Evolutionary conservation across 2,113 vertebrate genomes (phyloP).

Genomic region (Laterallus jamaicensis): DNA sequence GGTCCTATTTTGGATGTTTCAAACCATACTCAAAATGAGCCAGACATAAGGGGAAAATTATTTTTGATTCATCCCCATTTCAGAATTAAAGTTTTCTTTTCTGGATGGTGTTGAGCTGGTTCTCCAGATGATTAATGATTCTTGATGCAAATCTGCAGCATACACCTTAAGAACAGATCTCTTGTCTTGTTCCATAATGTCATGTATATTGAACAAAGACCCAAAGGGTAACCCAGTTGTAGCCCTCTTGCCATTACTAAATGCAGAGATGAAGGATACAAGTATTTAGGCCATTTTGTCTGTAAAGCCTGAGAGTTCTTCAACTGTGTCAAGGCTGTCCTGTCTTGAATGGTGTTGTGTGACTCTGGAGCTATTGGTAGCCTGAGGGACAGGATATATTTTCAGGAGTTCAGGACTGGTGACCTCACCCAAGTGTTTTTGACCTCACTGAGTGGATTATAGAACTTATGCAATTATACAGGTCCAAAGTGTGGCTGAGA

Average conservation of each 20-base stretch:
- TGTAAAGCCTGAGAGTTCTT: background rate
- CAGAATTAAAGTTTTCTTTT: background rate
- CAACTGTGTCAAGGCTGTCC: background rate
- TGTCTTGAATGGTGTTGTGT: background rate
- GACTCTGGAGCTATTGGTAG: background rate
- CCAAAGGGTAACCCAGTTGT: background rate
- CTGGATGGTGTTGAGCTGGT: background rate
- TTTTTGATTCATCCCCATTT: background rate
- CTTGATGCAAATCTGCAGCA: background rate
- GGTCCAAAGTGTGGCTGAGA: background rate
- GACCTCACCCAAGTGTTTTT: background rate
- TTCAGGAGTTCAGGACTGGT: background rate
- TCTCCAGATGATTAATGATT: background rate
- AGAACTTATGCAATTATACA: background rate
- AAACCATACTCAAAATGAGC: background rate
- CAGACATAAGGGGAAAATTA: accelerated
- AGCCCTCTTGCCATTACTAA: background rate
- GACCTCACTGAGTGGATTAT: background rate
- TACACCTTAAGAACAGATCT: background rate
- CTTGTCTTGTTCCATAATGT: background rate
- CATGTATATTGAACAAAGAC: background rate
- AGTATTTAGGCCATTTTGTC: background rate
- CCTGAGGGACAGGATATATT: background rate
- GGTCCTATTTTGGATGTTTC: background rate
- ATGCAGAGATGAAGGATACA: background rate